Evolutionary conservation across 2,113 vertebrate species (phyloP), one percentile per base, ranked within the genome.

Genomic region (Tylochromis polylepis): DNA sequence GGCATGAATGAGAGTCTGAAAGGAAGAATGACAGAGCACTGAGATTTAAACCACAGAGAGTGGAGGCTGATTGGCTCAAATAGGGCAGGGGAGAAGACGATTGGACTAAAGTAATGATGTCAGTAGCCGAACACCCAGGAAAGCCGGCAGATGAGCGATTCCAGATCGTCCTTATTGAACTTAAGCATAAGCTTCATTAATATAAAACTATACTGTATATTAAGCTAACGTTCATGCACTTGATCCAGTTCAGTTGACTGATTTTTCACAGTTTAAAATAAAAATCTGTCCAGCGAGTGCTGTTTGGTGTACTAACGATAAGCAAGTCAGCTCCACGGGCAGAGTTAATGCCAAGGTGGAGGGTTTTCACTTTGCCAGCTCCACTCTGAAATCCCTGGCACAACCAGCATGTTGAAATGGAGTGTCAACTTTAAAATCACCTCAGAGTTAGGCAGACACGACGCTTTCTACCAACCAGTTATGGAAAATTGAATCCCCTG

Each of bases 371-470:
- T 31, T 77, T 27, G 70, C 16, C 43, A 77, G 0, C 24, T 49
- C 70, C 43, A 2, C 2, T 49, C 22, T 29, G 36, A 43, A 70
- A 43, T 43, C 38, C 38, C 38, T 12, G 10, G 22, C 24, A 72
- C 1, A 72, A 46, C 65, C 65, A 46, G 65, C 65, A 46, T 46
- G 38, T 46, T 46, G 41, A 46, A 72, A 72, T 72, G 14, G 14
- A 16, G 15, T 16, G 46, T 49, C 46, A 11, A 49, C 46, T 49
- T 16, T 49, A 49, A 49, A 49, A 49, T 49, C 46, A 49, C 46
- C 5, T 49, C 46, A 22, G 72, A 77, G 24, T 51, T 20, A 51
- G 70, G 27, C 24, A 0, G 41, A 3, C 2, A 4, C 2, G 0
- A 8, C 3, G 3, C 16, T 51, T 29, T 51, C 70, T 51, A 31